Conservation (phyloP, 2,113 vertebrate species). For the Promerops cafer region DNA sequence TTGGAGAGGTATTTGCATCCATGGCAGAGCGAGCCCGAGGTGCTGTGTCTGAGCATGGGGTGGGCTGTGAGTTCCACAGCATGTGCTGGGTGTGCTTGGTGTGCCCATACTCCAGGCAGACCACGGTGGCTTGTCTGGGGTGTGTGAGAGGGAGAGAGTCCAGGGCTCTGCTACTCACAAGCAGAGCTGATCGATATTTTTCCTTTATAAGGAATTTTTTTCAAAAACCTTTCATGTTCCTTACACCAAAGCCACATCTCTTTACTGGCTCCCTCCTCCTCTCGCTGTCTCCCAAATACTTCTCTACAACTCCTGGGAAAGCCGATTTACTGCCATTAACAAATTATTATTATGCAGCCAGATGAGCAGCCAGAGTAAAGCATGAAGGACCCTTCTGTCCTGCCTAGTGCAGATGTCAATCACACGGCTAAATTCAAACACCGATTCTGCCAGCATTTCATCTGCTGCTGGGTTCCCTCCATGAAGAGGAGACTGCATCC, state of each 20-base stretch:
- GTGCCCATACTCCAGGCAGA: background rate
- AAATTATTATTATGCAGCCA: background rate
- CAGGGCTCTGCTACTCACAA: background rate
- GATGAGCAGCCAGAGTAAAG: background rate
- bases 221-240: background rate
- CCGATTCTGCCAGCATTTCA: background rate
- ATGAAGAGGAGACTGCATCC: background rate
- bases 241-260: background rate
- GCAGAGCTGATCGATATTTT: background rate
- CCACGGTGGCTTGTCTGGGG: background rate
- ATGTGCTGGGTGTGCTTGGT: background rate
- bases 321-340: constrained; percentile 21
- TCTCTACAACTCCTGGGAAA: constrained; percentile 24
- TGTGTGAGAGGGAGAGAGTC: background rate
- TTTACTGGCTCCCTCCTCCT: background rate
- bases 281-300: background rate
- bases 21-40: background rate
- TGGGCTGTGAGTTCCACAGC: background rate
- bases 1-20: background rate
- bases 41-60: background rate
- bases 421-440: background rate
- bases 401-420: background rate
- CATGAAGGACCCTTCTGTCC: background rate
- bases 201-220: background rate
- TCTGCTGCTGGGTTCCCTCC: background rate